Conservation (phyloP, 2,888 invertebrate species). For the Polia nebulosa region DNA sequence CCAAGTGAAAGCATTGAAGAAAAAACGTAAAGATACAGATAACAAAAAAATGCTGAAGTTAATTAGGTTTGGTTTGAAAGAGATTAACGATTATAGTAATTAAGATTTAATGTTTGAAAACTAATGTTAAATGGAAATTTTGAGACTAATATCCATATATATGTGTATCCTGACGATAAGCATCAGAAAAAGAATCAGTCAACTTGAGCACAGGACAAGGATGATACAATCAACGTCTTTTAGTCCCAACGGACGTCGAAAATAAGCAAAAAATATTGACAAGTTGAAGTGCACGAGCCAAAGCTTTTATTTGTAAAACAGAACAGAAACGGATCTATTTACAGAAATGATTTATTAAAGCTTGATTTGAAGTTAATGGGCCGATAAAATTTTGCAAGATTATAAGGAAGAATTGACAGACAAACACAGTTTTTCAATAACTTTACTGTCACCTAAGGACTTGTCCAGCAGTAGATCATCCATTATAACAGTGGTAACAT, state of each 20-base stretch:
- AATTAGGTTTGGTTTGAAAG: slow-evolving; percentile 14
- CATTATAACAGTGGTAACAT: neutral
- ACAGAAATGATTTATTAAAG: slow-evolving; percentile 16
- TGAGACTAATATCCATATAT: neutral
- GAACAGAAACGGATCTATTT: slow-evolving; percentile 23
- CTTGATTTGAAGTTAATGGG: slow-evolving; percentile 8
- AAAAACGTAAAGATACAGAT: slow-evolving; percentile 21
- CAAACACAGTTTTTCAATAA: neutral
- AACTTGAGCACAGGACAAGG: slow-evolving; percentile 4
- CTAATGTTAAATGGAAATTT: neutral
- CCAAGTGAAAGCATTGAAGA: slow-evolving; percentile 47
- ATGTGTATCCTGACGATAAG: neutral
- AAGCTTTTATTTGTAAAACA: slow-evolving; percentile 31
- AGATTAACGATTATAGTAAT: neutral
- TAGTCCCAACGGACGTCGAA: slow-evolving; percentile 28
- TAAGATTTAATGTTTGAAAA: slow-evolving; percentile 2
- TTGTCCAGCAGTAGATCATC: neutral
- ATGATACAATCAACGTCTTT: slow-evolving; percentile 35
- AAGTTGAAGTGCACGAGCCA: slow-evolving; percentile 33
- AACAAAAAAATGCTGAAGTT: slow-evolving; percentile 12
- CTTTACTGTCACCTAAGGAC: neutral
- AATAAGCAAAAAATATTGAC: slow-evolving; percentile 35
- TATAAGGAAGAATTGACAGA: slow-evolving; percentile 6
- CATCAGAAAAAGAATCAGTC: slow-evolving; percentile 14
- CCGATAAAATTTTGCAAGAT: slow-evolving; percentile 16